Conservation (phyloP, 2,888 invertebrate species). For the Eilema depressum region DNA sequence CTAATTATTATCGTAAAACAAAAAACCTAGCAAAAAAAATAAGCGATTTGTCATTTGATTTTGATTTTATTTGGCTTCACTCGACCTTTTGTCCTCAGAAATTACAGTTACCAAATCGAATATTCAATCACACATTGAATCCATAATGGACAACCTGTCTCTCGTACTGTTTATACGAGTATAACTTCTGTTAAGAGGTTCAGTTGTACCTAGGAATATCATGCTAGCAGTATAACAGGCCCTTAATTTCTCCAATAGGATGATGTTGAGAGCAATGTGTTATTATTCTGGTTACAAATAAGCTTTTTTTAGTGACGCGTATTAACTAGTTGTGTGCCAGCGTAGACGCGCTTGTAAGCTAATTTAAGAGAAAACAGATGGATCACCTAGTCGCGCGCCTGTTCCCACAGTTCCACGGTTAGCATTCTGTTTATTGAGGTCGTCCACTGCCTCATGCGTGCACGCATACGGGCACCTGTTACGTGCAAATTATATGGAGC, state of each 20-base stretch:
- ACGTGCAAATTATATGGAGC: no score
- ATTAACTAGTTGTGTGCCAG: not conserved
- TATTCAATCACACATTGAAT: not conserved
- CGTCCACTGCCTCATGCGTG: no score
- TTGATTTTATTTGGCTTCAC: not conserved
- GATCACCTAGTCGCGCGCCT: no score
- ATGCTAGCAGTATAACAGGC: not conserved
- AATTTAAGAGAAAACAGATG: no score
- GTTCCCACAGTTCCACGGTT: no score
- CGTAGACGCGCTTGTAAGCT: not conserved
- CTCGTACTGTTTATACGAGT: no score
- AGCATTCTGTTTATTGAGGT: no score
- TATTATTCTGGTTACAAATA: not conserved
- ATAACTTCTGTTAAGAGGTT: no score
- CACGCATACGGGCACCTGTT: no score
- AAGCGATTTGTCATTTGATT: not conserved
- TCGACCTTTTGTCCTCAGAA: not conserved
- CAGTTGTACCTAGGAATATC: not conserved
- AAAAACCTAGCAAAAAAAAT: not conserved
- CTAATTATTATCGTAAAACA: no score
- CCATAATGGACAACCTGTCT: not conserved
- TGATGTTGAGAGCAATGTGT: no score
- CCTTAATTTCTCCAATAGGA: not conserved
- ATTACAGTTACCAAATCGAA: not conserved
- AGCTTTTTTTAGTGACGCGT: not conserved